A percentile compares a stretch with the other conserved stretches of the same genome.
These are phyloP conservation scores for Semaprochilodus insignis DNA, from an alignment of 2,797 vertebrate genomes.

Conservation along the genomic window DNA sequence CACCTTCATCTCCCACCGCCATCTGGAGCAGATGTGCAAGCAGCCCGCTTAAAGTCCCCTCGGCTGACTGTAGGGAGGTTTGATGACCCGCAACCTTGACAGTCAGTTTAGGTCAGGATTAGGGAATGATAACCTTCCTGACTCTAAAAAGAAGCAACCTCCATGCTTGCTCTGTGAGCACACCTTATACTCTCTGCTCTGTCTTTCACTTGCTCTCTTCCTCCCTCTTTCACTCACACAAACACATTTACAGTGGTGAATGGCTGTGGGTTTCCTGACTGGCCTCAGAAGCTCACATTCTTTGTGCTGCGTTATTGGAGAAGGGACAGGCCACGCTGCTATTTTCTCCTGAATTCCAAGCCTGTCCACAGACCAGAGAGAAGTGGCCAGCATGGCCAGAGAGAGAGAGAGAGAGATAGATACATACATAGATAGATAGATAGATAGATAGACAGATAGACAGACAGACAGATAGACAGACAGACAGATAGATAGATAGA, in stretches of 20 bases:
- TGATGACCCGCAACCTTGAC: neutral
- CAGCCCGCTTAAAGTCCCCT: slow-evolving; percentile 9
- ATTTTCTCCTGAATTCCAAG: slow-evolving; percentile 76
- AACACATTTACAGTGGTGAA: slow-evolving; percentile 27
- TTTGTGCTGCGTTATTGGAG: slow-evolving; percentile 56
- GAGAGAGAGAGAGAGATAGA: slow-evolving; percentile 52
- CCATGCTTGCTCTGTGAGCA: slow-evolving; percentile 10
- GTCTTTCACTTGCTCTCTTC: neutral
- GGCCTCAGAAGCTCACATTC: slow-evolving; percentile 65
- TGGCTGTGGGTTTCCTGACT: slow-evolving; percentile 62
- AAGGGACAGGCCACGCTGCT: slow-evolving; percentile 56
- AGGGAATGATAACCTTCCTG: slow-evolving; percentile 18
- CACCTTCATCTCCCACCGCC: slow-evolving; percentile 29
- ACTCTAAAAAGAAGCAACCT: slow-evolving; percentile 14
- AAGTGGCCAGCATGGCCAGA: slow-evolving; percentile 36
- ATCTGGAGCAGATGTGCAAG: slow-evolving; percentile 45
- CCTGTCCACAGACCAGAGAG: slow-evolving; percentile 57
- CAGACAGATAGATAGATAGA: neutral
- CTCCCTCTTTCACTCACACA: slow-evolving; percentile 36
- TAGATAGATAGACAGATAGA: neutral
- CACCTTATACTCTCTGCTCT: neutral
- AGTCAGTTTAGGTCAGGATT: slow-evolving; percentile 4
- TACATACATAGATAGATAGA: slow-evolving; percentile 40
- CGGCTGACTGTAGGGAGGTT: neutral
- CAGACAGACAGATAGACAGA: neutral